Percentiles rank a stretch among this genome's conserved stretches.
Evolutionary conservation across 2,797 vertebrate genomes (phyloP).

Genomic region (Philypnodon macrostomus): DNA sequence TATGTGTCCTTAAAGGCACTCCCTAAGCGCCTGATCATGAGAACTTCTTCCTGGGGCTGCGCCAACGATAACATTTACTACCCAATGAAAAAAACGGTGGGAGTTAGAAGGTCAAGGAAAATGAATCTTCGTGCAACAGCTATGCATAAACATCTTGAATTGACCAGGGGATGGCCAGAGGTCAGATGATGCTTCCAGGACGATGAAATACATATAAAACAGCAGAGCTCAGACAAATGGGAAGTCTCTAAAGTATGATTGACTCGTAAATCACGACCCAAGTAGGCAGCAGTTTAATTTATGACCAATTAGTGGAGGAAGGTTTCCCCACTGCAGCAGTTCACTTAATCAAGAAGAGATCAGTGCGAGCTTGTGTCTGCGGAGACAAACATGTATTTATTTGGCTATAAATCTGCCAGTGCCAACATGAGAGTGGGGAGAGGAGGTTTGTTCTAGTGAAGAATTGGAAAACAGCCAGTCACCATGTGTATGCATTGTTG

Average conservation of each 20-base stretch:
- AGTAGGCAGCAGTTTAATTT: conserved; percentile 9
- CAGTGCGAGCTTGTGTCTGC: background rate
- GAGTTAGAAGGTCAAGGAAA: conserved; percentile 9
- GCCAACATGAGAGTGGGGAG: background rate
- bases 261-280: conserved; percentile 21
- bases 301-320: conserved; percentile 7
- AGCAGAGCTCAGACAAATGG: conserved; percentile 15
- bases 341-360: conserved; percentile 8
- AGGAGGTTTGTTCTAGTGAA: conserved; percentile 18
- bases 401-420: conserved; percentile 6
- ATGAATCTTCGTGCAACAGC: background rate
- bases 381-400: conserved; percentile 7
- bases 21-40: conserved; percentile 24
- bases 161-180: background rate
- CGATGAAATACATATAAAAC: background rate
- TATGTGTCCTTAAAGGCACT: conserved; percentile 18
- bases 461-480: conserved; percentile 32
- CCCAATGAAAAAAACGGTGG: conserved; percentile 3
- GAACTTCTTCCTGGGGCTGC: conserved; percentile 16
- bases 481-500: background rate
- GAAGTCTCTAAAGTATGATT: conserved; percentile 5
- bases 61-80: conserved; percentile 37
- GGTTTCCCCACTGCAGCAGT: background rate
- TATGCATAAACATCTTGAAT: conserved; percentile 6
- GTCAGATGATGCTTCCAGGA: conserved; percentile 6